Base-by-base conservation (phyloP, 2,797 vertebrate genomes). In the Streptopelia turtur region DNA sequence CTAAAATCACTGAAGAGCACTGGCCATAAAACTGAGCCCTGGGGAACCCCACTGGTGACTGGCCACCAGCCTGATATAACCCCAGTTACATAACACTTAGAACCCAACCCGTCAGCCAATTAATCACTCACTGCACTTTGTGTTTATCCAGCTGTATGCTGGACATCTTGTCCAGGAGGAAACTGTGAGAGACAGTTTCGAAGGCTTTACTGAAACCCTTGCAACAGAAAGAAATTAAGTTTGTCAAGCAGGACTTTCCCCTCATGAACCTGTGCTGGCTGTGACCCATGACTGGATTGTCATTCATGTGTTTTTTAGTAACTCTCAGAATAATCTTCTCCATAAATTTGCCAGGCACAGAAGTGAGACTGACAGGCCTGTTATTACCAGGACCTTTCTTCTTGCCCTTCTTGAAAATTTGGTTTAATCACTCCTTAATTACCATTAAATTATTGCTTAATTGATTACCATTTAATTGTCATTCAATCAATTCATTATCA, bases 31-130 rank as follows among this genome's bases (percentile, higher is more conserved):
- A 72, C 0, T 6, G 28, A 80, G 17, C 10, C 25, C 21, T 6
- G 1, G 1, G 28, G 22, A 89, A 30, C 8, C 4, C 31, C 10
- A 25, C 7, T 1, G 11, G 9, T 31, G 45, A 47, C 50, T 31
- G 15, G 0, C 18, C 2, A 0, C 7, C 57, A 70, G 24, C 11
- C 49, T 50, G 22, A 63, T 14, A 16, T 59, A 33, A 60, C 8
- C 10, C 5, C 27, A 56, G 8, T 33, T 35, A 22, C 11, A 4
- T 1, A 30, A 18, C 17, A 5, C 70, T 76, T 61, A 52, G 23
- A 41, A 24, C 11, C 45, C 0, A 0, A 65, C 16, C 3, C 6
- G 0, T 35, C 18, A 57, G n/a, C 9, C 65, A 65, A 4, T 6
- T 78, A 47, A 22, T 70, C 52, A n/a, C 13, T 24, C 52, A 70